A percentile compares a stretch with the other conserved stretches of the same genome.
These are phyloP conservation scores for Nemurella pictetii DNA, from an alignment of 2,888 invertebrate genomes.

Conservation along the genomic window DNA sequence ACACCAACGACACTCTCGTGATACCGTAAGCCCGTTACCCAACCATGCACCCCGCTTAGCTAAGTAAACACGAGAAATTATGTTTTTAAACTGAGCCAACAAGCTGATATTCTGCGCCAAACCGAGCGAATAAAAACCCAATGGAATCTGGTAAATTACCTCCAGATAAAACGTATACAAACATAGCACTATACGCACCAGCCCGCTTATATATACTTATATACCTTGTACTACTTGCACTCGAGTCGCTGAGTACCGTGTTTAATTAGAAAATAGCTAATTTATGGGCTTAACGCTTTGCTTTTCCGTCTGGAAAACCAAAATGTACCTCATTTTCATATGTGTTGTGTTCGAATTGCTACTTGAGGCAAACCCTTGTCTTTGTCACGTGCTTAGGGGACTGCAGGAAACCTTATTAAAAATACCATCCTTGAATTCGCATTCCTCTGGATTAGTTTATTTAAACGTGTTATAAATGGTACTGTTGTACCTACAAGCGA, in stretches of 20 bases:
- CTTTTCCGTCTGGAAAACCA: not conserved
- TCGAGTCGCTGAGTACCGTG: not conserved
- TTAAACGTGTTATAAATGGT: not conserved
- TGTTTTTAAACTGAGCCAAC: conserved; percentile 25
- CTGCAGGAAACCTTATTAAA: not conserved
- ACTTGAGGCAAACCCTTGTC: not conserved
- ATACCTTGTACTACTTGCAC: conserved; percentile 3
- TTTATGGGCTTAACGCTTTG: not conserved
- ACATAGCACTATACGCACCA: not conserved
- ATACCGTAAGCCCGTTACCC: not conserved
- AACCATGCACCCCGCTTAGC: not conserved
- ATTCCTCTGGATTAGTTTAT: not conserved
- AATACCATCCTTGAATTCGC: not conserved
- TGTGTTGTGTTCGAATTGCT: not conserved
- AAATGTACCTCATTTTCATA: not conserved
- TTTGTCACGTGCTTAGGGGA: not conserved
- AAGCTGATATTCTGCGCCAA: conserved; percentile 1
- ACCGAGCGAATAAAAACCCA: conserved; percentile 2
- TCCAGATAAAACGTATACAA: conserved; percentile 12
- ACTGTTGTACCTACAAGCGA: not conserved
- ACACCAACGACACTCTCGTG: not conserved
- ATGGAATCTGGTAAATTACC: not conserved
- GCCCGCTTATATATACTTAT: not conserved
- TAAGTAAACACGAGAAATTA: conserved; percentile 28
- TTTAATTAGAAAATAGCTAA: conserved; percentile 22